phyloP scores from a whole-genome alignment of 92 coral and sea anemone genomes.

The Zoanthus gigantus region DNA sequence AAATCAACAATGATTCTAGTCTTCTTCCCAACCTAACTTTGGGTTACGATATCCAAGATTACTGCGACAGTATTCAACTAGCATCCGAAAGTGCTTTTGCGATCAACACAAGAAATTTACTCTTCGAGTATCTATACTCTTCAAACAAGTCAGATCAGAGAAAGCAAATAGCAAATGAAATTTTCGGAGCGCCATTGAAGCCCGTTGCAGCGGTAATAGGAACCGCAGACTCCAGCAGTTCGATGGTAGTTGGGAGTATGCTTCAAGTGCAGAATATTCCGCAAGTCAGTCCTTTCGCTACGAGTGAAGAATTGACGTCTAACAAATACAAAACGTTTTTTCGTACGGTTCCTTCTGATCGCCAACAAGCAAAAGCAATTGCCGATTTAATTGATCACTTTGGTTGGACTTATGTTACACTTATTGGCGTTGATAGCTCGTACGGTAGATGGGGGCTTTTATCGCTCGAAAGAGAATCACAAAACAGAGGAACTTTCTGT shows the following conservation, averaged over 20 bases:
- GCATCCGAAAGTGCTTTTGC: constrained; percentile 75
- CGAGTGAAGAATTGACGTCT: constrained; percentile 82
- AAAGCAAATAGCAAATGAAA: neutral
- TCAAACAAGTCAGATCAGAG: constrained; percentile 31
- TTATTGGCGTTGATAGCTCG: constrained; percentile 78
- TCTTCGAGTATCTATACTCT: constrained; percentile 22
- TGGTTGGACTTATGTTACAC: constrained; percentile 83
- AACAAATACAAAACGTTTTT: constrained; percentile 75
- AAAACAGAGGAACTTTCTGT: constrained; percentile 73
- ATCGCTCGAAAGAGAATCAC: constrained; percentile 77
- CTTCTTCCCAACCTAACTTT: constrained; percentile 74
- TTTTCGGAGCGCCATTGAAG: constrained; percentile 43
- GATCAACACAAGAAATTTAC: constrained; percentile 58
- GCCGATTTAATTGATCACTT: constrained; percentile 83
- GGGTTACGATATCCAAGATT: constrained; percentile 79
- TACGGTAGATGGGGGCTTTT: constrained; percentile 79
- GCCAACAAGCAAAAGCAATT: constrained; percentile 81
- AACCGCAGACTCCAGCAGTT: constrained; percentile 73
- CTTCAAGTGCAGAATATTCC: constrained; percentile 80
- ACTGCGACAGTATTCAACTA: constrained; percentile 66
- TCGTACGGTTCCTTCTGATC: constrained; percentile 89
- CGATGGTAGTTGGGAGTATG: constrained; percentile 78
- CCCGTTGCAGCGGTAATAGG: constrained; percentile 77
- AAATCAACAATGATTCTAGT: constrained; percentile 63
- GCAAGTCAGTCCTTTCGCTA: constrained; percentile 79